Conservation (phyloP, 2,888 invertebrate genomes). For the Euzetes globulus region DNA sequence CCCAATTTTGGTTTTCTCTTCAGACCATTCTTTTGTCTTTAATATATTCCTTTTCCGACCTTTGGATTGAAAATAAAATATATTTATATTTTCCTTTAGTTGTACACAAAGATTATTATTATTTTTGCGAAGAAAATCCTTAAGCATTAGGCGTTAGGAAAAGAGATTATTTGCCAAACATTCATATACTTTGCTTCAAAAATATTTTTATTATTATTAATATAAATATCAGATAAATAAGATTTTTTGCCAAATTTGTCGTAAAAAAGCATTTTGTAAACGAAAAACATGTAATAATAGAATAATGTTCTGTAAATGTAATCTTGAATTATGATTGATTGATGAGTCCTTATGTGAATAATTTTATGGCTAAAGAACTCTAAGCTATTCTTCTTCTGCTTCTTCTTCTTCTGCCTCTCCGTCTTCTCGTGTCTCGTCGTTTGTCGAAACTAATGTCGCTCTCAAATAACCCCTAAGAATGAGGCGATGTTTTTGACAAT, state of each 20-base stretch:
- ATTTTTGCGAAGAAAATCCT: too few relatives aligned
- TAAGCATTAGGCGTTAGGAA: too few relatives aligned
- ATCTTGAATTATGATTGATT: slow-evolving; percentile 14
- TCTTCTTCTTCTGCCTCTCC: neutral
- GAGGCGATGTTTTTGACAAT: neutral
- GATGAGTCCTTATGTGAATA: slow-evolving; percentile 1
- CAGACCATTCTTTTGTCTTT: neutral
- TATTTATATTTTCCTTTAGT: too few relatives aligned
- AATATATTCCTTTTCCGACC: too few relatives aligned
- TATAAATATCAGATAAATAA: slow-evolving; percentile 3
- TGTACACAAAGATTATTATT: too few relatives aligned
- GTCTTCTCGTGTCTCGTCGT: neutral
- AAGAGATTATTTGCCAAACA: too few relatives aligned
- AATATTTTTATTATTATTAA: slow-evolving; percentile 2
- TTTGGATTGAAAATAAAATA: too few relatives aligned
- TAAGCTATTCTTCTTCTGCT: neutral
- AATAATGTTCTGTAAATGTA: slow-evolving; percentile 11
- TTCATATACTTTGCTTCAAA: neutral
- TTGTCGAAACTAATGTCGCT: neutral
- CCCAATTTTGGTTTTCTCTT: neutral
- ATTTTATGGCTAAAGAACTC: slow-evolving; percentile 6
- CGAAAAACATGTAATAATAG: neutral
- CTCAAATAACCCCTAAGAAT: neutral
- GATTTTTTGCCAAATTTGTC: slow-evolving; percentile 6
- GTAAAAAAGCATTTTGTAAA: neutral